phyloP scores from a whole-genome alignment of 2,888 invertebrate species.

The Amblyjoppa fuscipennis region DNA sequence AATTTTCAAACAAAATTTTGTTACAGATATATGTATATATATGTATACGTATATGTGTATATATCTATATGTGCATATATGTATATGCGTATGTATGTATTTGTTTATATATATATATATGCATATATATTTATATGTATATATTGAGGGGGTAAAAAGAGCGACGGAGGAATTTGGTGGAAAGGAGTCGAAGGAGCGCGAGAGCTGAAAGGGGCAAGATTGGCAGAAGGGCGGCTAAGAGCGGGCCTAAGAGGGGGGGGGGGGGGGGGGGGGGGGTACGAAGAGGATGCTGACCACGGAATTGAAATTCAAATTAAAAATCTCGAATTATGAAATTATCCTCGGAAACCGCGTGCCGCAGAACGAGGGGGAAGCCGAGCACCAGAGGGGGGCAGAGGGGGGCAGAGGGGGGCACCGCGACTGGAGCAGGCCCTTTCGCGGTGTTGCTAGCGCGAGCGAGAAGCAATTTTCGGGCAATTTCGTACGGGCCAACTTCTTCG shows the following conservation, averaged over 20 bases:
- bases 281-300: slow-evolving; percentile 72
- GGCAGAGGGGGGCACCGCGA: no score
- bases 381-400: no score
- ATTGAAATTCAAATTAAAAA: slow-evolving; percentile 84
- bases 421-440: no score
- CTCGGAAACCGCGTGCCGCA: slow-evolving; percentile 69
- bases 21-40: slow-evolving; percentile 25
- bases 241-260: slow-evolving; percentile 7
- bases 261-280: slow-evolving; percentile 14
- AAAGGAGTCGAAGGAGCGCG: not conserved
- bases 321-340: slow-evolving; percentile 82
- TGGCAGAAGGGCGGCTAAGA: not conserved
- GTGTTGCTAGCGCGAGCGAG: slow-evolving; percentile 32
- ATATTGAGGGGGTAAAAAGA: slow-evolving; percentile 35
- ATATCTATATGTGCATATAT: no score
- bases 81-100: not conserved
- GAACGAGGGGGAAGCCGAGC: not conserved
- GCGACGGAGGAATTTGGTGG: slow-evolving; percentile 56
- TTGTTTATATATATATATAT: not conserved
- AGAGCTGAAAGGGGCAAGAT: not conserved
- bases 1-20: no score
- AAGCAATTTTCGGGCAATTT: slow-evolving; percentile 84
- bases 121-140: not conserved
- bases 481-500: slow-evolving; percentile 72
- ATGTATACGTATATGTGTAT: no score